Percentiles rank a stretch among this genome's conserved stretches.
Conservation (phyloP, 2,113 vertebrate species). For the Grus americana region DNA sequence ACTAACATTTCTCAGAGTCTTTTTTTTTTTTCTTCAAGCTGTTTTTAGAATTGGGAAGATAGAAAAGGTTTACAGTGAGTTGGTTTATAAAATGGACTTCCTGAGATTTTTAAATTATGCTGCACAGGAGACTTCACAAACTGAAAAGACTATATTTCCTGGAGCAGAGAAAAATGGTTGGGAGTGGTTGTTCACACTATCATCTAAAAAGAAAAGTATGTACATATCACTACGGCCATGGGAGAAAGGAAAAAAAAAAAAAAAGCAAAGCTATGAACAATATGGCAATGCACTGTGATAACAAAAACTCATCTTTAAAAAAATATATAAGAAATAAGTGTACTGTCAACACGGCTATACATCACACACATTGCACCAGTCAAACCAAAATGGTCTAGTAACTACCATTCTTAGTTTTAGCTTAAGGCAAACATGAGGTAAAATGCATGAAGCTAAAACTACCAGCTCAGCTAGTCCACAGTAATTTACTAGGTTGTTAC, state of each 20-base stretch:
- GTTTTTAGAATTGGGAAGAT: background rate
- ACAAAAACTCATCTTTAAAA: background rate
- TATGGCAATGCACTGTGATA: background rate
- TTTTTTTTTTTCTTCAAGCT: background rate
- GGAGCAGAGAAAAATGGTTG: background rate
- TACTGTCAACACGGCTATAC: background rate
- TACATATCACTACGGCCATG: background rate
- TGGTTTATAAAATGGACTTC: background rate
- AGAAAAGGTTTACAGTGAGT: background rate
- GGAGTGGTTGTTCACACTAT: background rate
- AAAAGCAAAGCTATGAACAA: background rate
- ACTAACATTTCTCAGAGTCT: background rate
- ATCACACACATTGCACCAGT: background rate
- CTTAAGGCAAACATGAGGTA: background rate
- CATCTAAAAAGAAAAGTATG: background rate
- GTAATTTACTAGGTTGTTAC: background rate
- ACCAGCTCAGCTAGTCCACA: background rate
- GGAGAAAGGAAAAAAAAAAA: background rate
- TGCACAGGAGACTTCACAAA: background rate
- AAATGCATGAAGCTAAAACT: background rate
- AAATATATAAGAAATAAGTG: background rate
- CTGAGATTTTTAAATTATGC: background rate
- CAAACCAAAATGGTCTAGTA: background rate
- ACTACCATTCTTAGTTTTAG: background rate
- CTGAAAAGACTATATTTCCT: background rate